Conservation (phyloP, 2,113 vertebrate genomes). For the Lepisosteus osseus region DNA sequence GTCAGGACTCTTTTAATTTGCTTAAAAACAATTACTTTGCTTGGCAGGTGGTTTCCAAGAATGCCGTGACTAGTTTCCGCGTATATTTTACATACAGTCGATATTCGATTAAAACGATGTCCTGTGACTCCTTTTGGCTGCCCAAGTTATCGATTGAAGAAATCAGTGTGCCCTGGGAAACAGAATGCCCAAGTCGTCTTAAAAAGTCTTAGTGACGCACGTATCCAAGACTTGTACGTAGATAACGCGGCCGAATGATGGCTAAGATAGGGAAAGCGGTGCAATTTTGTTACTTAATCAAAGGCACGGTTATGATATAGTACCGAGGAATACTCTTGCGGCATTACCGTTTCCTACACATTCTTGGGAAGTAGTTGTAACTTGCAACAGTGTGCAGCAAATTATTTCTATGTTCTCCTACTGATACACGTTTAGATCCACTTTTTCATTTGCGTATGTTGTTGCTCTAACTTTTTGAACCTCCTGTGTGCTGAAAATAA, state of each 20-base stretch:
- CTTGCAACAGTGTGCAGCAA: too few relatives aligned
- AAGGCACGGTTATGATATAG: too few relatives aligned
- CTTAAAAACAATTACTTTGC: constrained; percentile 53
- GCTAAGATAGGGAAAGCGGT: too few relatives aligned
- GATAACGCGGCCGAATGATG: too few relatives aligned
- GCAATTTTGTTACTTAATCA: too few relatives aligned
- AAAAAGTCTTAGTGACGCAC: constrained; percentile 32
- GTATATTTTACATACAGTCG: constrained; percentile 22
- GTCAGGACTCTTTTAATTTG: constrained; percentile 41
- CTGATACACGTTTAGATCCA: background rate
- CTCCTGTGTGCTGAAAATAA: too few relatives aligned
- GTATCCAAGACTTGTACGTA: constrained; percentile 11
- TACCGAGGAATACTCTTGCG: too few relatives aligned
- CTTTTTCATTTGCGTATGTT: background rate
- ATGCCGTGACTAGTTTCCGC: constrained; percentile 32
- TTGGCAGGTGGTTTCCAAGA: constrained; percentile 39
- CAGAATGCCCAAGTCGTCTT: constrained; percentile 17
- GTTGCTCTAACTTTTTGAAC: too few relatives aligned
- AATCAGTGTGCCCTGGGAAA: constrained; percentile 1
- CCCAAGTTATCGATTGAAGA: background rate
- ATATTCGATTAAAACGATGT: constrained; percentile 24
- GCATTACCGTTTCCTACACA: too few relatives aligned
- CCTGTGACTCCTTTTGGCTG: constrained; percentile 2
- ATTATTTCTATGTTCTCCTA: background rate
- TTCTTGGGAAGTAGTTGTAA: too few relatives aligned